A percentile compares a stretch with the other conserved stretches of the same genome.
Conservation (phyloP, 2,888 invertebrate genomes). For the Dorcus hopei region DNA sequence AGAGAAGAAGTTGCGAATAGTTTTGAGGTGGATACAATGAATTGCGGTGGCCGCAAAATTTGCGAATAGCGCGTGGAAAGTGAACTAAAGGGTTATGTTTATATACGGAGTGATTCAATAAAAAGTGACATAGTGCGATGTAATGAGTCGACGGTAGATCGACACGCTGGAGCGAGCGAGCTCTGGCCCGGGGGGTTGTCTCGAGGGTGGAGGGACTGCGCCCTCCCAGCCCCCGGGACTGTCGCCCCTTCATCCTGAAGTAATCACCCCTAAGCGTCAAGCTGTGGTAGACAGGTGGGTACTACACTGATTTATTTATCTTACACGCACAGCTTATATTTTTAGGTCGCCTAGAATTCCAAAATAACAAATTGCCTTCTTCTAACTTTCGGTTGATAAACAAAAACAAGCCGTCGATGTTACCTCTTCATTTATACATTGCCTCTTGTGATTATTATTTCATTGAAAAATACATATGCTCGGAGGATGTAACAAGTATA, state of each 20-base stretch:
- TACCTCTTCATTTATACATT: no score
- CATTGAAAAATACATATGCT: no score
- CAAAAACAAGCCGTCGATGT: no score
- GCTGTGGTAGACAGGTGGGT: slow-evolving; percentile 77
- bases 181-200: slow-evolving; percentile 68
- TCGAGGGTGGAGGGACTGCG: slow-evolving; percentile 72
- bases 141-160: slow-evolving; percentile 11
- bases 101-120: slow-evolving; percentile 28
- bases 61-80: not conserved
- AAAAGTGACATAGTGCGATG: slow-evolving; percentile 10
- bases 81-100: slow-evolving; percentile 18
- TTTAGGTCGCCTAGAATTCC: not conserved
- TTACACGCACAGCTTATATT: not conserved
- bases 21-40: not conserved
- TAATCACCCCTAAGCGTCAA: slow-evolving; percentile 74
- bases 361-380: no score
- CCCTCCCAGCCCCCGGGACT: slow-evolving; percentile 61
- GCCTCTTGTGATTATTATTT: no score
- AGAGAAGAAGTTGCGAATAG: slow-evolving; percentile 2
- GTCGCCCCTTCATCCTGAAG: slow-evolving; percentile 64
- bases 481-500: no score
- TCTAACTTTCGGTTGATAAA: no score
- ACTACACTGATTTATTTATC: slow-evolving; percentile 21
- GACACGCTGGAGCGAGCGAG: slow-evolving; percentile 51
- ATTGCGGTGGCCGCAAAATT: not conserved